These are phyloP conservation scores for Dendrolimus punctatus DNA, from an alignment of 1,140 invertebrate genomes.

Conservation along the genomic window DNA sequence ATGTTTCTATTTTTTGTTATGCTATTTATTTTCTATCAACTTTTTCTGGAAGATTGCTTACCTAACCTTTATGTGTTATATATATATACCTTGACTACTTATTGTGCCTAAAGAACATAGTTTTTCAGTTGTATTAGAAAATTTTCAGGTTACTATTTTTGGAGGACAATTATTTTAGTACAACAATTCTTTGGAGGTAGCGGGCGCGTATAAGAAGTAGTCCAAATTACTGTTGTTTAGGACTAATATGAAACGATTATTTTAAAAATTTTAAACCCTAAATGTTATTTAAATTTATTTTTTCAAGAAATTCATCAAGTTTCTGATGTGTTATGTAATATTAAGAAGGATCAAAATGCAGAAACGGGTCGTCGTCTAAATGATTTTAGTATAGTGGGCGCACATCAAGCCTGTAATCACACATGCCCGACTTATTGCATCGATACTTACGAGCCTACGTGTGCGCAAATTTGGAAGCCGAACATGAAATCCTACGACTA, in stretches of 20 bases:
- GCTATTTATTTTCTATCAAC: not conserved
- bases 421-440: conserved; percentile 50
- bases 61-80: not conserved
- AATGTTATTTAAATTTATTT: conserved; percentile 1
- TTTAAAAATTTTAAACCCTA: not conserved
- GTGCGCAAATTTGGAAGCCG: conserved; percentile 43
- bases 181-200: too few species aligned
- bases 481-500: conserved; percentile 23
- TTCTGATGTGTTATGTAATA: conserved; percentile 23
- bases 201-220: too few species aligned
- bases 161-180: too few species aligned
- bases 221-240: not conserved
- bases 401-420: conserved; percentile 49
- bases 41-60: not conserved
- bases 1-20: conserved; percentile 7
- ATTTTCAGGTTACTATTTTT: too few species aligned
- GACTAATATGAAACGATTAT: too few species aligned
- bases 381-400: conserved; percentile 44
- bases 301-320: conserved; percentile 30
- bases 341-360: conserved; percentile 9
- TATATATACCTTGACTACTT: too few species aligned
- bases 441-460: conserved; percentile 48
- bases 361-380: conserved; percentile 22
- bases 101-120: too few species aligned
- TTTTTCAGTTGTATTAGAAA: too few species aligned